A percentile compares a stretch with the other conserved stretches of the same genome.
phyloP scores from a whole-genome alignment of 1,140 invertebrate genomes.

The Laodelphax striatellus region DNA sequence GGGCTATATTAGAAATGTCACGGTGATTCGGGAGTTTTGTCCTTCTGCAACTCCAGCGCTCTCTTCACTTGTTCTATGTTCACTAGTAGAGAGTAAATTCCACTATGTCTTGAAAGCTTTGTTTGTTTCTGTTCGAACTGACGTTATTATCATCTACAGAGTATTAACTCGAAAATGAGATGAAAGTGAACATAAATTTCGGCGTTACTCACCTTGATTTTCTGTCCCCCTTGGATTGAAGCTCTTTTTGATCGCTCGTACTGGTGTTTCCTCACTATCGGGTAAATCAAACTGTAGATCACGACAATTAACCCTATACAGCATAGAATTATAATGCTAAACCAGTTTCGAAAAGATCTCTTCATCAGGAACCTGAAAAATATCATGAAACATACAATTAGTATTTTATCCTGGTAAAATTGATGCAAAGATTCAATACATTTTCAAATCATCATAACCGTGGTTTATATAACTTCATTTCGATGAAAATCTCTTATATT shows the following conservation, averaged over 20 bases:
- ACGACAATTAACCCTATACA: constrained; percentile 41
- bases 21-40: not conserved
- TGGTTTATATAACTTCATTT: too few relatives aligned
- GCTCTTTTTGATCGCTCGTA: too few relatives aligned
- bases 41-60: too few relatives aligned
- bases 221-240: constrained; percentile 7
- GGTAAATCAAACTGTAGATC: constrained; percentile 46
- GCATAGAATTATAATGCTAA: constrained; percentile 35
- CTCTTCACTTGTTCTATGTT: too few relatives aligned
- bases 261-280: constrained; percentile 21
- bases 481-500: too few relatives aligned
- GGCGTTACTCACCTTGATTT: constrained; percentile 2
- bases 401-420: not conserved
- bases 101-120: not conserved
- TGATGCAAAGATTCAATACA: too few relatives aligned
- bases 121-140: too few relatives aligned
- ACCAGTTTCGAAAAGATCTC: constrained; percentile 36
- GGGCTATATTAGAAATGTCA: too few relatives aligned
- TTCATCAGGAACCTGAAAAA: constrained; percentile 32
- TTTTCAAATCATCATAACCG: too few relatives aligned
- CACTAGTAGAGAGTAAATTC: too few relatives aligned
- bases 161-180: too few relatives aligned
- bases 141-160: too few relatives aligned
- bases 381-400: not conserved
- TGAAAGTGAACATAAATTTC: not conserved